Percentiles rank a stretch among this genome's conserved stretches.
Evolutionary conservation across 1,140 invertebrate species (phyloP).

Genomic region (Eufriesea mexicana): DNA sequence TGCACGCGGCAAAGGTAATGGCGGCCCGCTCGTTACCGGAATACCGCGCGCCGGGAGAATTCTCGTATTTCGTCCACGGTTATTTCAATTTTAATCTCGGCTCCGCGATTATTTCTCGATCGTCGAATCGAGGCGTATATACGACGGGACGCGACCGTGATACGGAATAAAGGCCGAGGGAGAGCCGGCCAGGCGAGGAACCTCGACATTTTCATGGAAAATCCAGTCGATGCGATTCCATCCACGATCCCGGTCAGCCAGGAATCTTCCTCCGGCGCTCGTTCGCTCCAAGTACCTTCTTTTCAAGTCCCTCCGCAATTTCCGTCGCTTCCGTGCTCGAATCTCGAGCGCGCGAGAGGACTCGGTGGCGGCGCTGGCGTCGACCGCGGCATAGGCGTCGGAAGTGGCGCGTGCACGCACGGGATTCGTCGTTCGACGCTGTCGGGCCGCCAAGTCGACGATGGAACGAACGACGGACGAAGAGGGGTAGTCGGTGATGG

Average conservation of each 20-base stretch:
- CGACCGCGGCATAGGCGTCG: not conserved
- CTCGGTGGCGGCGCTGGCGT: no score
- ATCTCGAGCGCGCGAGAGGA: not conserved
- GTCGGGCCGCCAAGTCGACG: not conserved
- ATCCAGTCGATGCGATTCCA: not conserved
- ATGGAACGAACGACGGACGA: not conserved
- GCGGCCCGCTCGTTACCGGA: no score
- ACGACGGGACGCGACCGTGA: no score
- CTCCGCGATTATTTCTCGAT: no score
- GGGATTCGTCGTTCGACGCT: constrained; percentile 5
- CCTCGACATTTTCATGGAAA: not conserved
- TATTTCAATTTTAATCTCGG: no score
- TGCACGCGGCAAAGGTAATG: no score
- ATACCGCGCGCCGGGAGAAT: no score
- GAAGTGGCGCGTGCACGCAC: constrained; percentile 13
- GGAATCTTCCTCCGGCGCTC: not conserved
- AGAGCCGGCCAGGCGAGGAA: no score
- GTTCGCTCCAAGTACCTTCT: not conserved
- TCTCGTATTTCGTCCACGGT: no score
- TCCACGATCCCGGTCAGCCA: not conserved
- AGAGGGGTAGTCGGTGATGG: not conserved
- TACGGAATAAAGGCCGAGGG: no score
- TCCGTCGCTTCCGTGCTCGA: not conserved
- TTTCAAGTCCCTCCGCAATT: not conserved
- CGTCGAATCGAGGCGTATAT: no score